Evolutionary conservation across 1,140 invertebrate genomes (phyloP), one percentile per base, ranked within the genome.

Genomic region (Papilio polytes): DNA sequence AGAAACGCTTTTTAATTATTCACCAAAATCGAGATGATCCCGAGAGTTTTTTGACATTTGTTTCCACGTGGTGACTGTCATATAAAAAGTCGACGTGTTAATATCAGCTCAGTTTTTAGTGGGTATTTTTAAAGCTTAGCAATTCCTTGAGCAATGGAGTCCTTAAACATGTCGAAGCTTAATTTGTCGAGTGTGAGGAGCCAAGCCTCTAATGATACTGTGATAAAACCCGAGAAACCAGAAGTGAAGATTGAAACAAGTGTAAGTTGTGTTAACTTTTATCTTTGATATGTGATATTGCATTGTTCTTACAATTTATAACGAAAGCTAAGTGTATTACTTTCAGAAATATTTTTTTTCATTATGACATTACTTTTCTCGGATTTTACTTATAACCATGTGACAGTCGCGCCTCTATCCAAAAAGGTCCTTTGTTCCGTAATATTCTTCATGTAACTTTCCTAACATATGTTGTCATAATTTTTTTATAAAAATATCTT

Each of bases 61-160:
- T 92, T 89, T 94, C 93, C 93, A 94, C 93, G 93, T 94, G 93
- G 92, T 94, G 88, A 83, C 83, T 87, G 91, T 93, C 90, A 92
- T 78, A 84, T 85, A 87, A 80, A 82, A 79, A 82, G 92, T 92
- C 89, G 89, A 94, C 93, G 93, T 94, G 92, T 94, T 91, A 92
- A 85, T 84, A 87, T 59, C 87, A 87, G 70, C 66, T 36, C 80
- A 85, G 74, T 78, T 56, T 66, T 78, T 85, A 82, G 80, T 70
- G 63, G 63, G 63, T 83, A 80, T 81, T 80, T 88, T 86, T 84
- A 80, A 86, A 88, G 85, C 81, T 83, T 84, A 82, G 84, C 81
- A 85, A 85, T 87, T 80, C 82, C 80, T 48, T 70, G 83, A 83
- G 82, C 85, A 85, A 94, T 93, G 92, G 93, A 93, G 84, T 89